Base-by-base conservation (phyloP, 2,113 vertebrate genomes). In the Nothocercus julius region DNA sequence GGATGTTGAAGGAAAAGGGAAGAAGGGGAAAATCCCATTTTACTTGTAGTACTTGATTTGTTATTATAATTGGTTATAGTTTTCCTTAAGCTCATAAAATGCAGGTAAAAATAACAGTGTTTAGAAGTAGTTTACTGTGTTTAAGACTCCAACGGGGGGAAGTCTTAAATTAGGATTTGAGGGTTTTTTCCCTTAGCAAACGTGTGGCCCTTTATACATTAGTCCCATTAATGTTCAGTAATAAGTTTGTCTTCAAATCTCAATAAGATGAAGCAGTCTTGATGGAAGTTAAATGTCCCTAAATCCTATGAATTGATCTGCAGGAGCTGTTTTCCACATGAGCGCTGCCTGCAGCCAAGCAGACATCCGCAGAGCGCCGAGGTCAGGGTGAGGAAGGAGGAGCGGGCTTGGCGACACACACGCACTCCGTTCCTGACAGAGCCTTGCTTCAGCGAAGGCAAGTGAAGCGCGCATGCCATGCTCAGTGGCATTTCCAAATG, bases 401-500 rank as follows among this genome's bases (percentile, higher is more conserved):
- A 95, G 97, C 90, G 82, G 97, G 96, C 82, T 95, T 76, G 92
- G 96, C 97, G 62, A 97, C 97, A 85, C 95, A 97, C 89, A 97
- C 90, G 97, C 98, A 97, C 98, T 98, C 98, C 97, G 91, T 98
- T 98, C 93, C 98, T 97, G 97, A 97, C 96, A 95, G 97, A 97
- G 97, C 94, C 97, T 97, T 97, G 98, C 98, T 97, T 98, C 94
- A 87, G 97, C 97, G 93, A 96, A 97, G 98, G 96, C 96, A 98
- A 99, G 96, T 98, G 98, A 99, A 98, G 99, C 98, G 98, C 97
- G 94, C 89, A 92, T 95, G 85, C 97, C 98, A 98, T 99, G 99
- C 99, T 99, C 98, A 99, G 97, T 99, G 98, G 98, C 98, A 99
- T 99, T 99, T 99, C 98, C 97, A 98, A 98, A 98, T 97, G 97